These are phyloP conservation scores for Numenius arquata DNA, from an alignment of 2,113 vertebrate genomes.

Conservation along the genomic window DNA sequence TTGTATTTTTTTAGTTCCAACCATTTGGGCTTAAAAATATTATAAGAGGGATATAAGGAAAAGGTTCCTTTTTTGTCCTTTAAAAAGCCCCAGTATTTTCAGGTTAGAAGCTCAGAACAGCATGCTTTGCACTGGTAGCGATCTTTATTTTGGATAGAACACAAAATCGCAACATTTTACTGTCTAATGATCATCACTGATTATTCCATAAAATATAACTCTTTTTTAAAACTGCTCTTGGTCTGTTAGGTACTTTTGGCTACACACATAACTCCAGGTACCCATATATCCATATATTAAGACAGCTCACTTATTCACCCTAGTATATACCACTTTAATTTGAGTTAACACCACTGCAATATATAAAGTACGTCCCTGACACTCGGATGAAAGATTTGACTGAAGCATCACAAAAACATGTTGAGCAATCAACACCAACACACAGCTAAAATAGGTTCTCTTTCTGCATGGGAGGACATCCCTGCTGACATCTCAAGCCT, in stretches of 20 bases:
- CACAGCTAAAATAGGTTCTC: slow-evolving; percentile 25
- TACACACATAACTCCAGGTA: background rate
- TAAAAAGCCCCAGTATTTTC: background rate
- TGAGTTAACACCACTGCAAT: background rate
- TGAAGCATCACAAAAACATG: background rate
- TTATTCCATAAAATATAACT: background rate
- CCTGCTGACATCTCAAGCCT: slow-evolving; percentile 14
- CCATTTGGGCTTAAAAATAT: background rate
- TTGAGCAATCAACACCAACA: slow-evolving; percentile 45
- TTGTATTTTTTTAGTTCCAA: background rate
- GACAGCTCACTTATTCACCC: background rate
- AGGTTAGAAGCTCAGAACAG: background rate
- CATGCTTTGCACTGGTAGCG: background rate
- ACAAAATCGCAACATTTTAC: background rate
- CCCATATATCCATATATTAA: background rate
- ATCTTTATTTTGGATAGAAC: background rate
- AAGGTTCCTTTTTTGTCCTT: background rate
- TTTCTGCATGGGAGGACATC: slow-evolving; percentile 40
- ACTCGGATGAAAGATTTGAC: slow-evolving; percentile 19
- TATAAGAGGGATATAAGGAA: background rate
- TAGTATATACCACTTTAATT: background rate
- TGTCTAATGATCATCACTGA: background rate
- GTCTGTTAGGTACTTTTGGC: background rate
- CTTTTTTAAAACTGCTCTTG: background rate
- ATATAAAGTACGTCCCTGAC: slow-evolving; percentile 9